A percentile compares a stretch with the other conserved stretches of the same genome.
Conservation (phyloP, 2,888 invertebrate genomes). For the Carpatolechia fugitivella region DNA sequence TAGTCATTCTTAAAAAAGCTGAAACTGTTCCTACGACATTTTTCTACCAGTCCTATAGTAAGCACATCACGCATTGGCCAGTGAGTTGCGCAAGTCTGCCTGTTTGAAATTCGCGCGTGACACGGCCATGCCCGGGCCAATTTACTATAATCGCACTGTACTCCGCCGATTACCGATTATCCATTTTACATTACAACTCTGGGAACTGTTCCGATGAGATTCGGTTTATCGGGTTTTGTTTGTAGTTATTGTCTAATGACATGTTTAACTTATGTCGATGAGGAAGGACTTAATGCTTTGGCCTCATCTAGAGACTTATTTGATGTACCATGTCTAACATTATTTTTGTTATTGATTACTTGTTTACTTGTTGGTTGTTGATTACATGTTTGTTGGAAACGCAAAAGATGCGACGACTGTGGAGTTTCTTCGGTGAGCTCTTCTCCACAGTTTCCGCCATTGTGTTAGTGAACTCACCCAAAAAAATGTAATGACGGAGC, state of each 20-base stretch:
- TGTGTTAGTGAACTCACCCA: too few species aligned
- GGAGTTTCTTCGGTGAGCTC: too few species aligned
- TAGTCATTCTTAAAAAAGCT: too few species aligned
- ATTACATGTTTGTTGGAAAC: too few species aligned
- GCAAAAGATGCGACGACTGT: too few species aligned
- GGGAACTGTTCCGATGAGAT: conserved; percentile 52
- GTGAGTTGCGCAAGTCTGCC: conserved; percentile 59
- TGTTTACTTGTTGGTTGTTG: too few species aligned
- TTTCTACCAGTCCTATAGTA: conserved; percentile 27
- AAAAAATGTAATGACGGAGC: too few species aligned
- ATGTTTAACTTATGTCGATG: not conserved
- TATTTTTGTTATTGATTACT: too few species aligned
- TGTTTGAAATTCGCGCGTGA: conserved; percentile 73
- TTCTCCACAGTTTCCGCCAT: too few species aligned
- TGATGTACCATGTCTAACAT: too few species aligned
- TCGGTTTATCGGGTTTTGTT: conserved; percentile 13
- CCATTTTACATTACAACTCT: conserved; percentile 73
- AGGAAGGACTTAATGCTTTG: too few species aligned
- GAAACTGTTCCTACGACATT: conserved; percentile 27
- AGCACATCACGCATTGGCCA: conserved; percentile 64
- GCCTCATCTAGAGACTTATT: too few species aligned
- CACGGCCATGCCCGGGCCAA: conserved; percentile 63
- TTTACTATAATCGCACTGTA: conserved; percentile 66
- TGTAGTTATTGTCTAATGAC: not conserved
- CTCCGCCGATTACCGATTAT: conserved; percentile 62